Evolutionary conservation across 2,113 vertebrate genomes (phyloP), one percentile per base, ranked within the genome.

Genomic region (Solea senegalensis): DNA sequence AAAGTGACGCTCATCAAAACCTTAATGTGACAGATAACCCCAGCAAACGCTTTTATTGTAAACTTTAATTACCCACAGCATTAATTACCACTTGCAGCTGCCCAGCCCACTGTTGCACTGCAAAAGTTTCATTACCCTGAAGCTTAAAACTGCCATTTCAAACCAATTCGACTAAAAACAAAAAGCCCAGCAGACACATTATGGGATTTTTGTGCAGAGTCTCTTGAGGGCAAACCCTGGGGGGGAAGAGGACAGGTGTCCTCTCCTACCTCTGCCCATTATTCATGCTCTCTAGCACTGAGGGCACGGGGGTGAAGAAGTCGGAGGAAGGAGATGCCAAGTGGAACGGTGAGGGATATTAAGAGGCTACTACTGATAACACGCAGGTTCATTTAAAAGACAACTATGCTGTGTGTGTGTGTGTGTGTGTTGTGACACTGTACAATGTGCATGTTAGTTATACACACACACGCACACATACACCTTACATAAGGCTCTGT

Each of bases 181-280:
- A 21, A 21, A 21, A 1, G 21, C 14, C 13, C 0, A 1, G 52
- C 59, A 44, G 28, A 65, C 49, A 59, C 40, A 69, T 78, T 41
- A 60, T 66, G 54, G 55, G 63, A 65, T 72, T 75, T 82, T 53
- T 45, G 16, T 58, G 54, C 27, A 12, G 41, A 27, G 40, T 82
- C 61, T 77, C 71, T 68, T 15, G 65, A 74, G 76, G 40, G 6
- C 57, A 64, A 72, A 72, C 71, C 59, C 71, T 2, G 3, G 45
- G 65, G 50, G 59, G 73, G 67, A 21, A 67, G 26, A 48, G 21
- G 43, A 53, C 71, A 13, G 34, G 3, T 34, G 2, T 53, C 21
- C 21, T 57, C 28, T 27, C 58, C 52, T 70, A 54, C 52, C 8
- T 26, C 49, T 2, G 27, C 58, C 68, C 13, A 9, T 65, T 34